These are phyloP conservation scores for Pseudorhombus dupliciocellatus DNA, from an alignment of 2,113 vertebrate species.

Conservation along the genomic window DNA sequence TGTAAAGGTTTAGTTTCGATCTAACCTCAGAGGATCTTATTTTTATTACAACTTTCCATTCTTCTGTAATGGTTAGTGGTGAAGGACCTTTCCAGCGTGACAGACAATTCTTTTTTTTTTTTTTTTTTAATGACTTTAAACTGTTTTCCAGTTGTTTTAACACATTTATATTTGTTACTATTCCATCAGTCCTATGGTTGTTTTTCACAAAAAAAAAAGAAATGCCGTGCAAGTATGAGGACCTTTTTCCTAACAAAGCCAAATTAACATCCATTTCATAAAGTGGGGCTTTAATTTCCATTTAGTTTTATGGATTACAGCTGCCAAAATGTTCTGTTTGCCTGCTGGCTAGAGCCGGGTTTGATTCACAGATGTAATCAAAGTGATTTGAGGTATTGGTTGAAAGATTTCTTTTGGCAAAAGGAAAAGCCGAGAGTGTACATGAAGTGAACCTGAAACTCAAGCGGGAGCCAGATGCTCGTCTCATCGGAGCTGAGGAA, in stretches of 20 bases:
- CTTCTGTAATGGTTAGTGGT: conserved; percentile 10
- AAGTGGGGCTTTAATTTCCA: conserved; percentile 32
- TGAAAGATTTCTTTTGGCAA: conserved; percentile 30
- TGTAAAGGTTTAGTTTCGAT: conserved; percentile 19
- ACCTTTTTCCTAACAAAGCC: background rate
- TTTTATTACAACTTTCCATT: conserved; percentile 11
- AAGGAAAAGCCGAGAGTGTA: conserved; percentile 15
- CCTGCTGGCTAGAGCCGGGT: conserved; percentile 7
- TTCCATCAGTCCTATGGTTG: background rate
- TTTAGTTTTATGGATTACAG: conserved; percentile 42
- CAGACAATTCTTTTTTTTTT: conserved; percentile 10
- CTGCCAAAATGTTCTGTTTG: conserved; percentile 35
- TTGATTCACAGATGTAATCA: conserved; percentile 40
- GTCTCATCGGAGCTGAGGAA: conserved; percentile 29
- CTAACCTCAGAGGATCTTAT: conserved; percentile 22
- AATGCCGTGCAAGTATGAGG: background rate
- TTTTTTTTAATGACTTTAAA: conserved; percentile 4
- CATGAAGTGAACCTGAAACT: conserved; percentile 36
- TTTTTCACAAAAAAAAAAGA: conserved; percentile 7
- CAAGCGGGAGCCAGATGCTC: conserved; percentile 30
- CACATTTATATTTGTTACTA: background rate
- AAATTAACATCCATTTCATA: conserved; percentile 31
- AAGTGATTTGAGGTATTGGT: conserved; percentile 20
- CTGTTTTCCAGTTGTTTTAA: background rate
- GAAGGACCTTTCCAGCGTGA: background rate